These are phyloP conservation scores for Stichodactyla mertensii DNA, from an alignment of 64 coral and sea anemone species.

Conservation along the genomic window DNA sequence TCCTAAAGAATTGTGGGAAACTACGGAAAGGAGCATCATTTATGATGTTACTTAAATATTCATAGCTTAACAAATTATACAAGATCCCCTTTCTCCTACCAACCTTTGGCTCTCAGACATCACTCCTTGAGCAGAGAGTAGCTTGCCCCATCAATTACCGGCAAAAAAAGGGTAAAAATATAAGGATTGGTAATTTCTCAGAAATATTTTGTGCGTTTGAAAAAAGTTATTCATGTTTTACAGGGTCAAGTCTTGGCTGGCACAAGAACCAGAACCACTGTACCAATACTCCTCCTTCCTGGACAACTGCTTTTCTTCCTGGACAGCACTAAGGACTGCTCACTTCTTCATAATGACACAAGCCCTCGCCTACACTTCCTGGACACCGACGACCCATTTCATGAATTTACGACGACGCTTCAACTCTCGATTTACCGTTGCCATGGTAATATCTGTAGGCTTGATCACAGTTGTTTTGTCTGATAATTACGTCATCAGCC, in stretches of 20 bases:
- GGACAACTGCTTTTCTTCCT: background rate
- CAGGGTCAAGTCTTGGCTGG: background rate
- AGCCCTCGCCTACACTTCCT: background rate
- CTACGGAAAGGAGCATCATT: too few species aligned
- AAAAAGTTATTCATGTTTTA: background rate
- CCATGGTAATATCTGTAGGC: background rate
- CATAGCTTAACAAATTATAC: background rate
- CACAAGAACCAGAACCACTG: background rate
- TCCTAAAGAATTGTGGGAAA: too few species aligned
- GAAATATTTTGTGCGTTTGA: too few species aligned
- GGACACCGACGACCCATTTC: background rate
- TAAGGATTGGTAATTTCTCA: too few species aligned
- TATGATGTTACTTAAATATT: background rate
- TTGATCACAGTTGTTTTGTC: background rate
- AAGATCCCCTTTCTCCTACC: too few species aligned
- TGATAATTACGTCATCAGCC: background rate
- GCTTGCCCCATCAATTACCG: too few species aligned
- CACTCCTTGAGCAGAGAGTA: too few species aligned
- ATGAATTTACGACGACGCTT: background rate
- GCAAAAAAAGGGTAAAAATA: too few species aligned
- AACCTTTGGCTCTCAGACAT: too few species aligned
- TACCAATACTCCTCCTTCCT: background rate
- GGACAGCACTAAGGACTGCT: background rate
- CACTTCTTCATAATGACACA: conserved; percentile 6
- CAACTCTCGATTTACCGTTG: background rate